These are phyloP conservation scores for Dendrophyllia cribrosa DNA, from an alignment of 64 coral and sea anemone genomes.

Conservation along the genomic window DNA sequence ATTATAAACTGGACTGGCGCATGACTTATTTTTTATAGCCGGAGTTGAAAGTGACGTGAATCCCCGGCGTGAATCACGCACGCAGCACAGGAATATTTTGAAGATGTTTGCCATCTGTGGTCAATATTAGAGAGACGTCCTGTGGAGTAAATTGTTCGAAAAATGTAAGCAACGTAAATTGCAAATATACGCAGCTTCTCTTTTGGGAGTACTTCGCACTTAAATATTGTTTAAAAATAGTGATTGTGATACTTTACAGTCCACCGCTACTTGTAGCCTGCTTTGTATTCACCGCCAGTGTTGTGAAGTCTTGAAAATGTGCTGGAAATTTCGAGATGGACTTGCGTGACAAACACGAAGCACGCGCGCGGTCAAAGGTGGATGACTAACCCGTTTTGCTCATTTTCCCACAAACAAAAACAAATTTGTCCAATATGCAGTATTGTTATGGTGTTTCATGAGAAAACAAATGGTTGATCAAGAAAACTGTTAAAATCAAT, in stretches of 20 bases:
- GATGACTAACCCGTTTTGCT: neutral
- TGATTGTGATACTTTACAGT: too few species aligned
- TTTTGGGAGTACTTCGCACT: too few species aligned
- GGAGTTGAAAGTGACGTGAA: too few species aligned
- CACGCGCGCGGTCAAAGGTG: neutral
- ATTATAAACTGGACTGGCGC: too few species aligned
- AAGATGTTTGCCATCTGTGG: neutral
- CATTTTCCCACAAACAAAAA: neutral
- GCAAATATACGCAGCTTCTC: too few species aligned
- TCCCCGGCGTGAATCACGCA: too few species aligned
- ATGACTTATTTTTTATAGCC: too few species aligned
- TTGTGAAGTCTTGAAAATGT: neutral
- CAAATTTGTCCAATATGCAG: neutral
- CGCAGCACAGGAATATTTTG: too few species aligned
- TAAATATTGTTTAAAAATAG: too few species aligned
- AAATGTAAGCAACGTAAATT: neutral
- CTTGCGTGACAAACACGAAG: constrained; percentile 25
- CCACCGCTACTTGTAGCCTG: too few species aligned
- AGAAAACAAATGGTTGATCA: neutral
- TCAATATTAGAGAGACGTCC: neutral
- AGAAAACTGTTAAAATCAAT: neutral
- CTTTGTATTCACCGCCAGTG: neutral
- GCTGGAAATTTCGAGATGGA: neutral
- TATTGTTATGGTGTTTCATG: neutral
- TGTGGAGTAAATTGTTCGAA: neutral